phyloP scores from a whole-genome alignment of 2,797 vertebrate species.

The Takifugu rubripes region DNA sequence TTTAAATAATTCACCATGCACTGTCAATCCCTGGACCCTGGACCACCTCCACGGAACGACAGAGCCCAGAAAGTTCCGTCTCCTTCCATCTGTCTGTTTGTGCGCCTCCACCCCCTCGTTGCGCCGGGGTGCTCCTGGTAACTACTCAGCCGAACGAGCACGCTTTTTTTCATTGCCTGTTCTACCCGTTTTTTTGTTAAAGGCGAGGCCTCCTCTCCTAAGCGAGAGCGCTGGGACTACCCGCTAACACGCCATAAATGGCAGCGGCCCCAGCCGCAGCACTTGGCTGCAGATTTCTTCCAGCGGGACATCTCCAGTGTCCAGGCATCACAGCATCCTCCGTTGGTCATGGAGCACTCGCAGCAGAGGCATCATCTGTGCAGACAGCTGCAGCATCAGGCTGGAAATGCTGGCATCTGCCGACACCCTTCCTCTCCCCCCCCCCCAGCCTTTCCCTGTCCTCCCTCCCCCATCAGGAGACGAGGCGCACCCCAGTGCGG shows the following conservation, averaged over 20 bases:
- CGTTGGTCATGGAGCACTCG: slow-evolving; percentile 38
- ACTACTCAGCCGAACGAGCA: slow-evolving; percentile 32
- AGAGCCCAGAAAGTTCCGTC: slow-evolving; percentile 45
- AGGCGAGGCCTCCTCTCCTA: slow-evolving; percentile 13
- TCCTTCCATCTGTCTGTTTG: slow-evolving; percentile 64
- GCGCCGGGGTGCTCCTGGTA: slow-evolving; percentile 26
- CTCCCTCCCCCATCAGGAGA: slow-evolving; percentile 20
- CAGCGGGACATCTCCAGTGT: slow-evolving; percentile 25
- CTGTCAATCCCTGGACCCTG: slow-evolving; percentile 61
- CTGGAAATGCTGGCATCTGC: slow-evolving; percentile 71
- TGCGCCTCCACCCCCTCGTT: slow-evolving; percentile 30
- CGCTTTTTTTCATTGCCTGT: not conserved
- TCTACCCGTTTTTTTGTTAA: slow-evolving; percentile 3
- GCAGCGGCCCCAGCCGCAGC: slow-evolving; percentile 1
- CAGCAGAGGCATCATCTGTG: slow-evolving; percentile 68
- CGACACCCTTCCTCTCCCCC: slow-evolving; percentile 10
- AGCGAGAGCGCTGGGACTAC: not conserved
- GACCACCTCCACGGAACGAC: slow-evolving; percentile 59
- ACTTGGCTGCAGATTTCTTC: slow-evolving; percentile 34
- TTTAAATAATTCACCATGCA: slow-evolving; percentile 86
- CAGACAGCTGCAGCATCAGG: slow-evolving; percentile 70
- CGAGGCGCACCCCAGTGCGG: slow-evolving; percentile 17
- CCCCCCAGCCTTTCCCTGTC: not conserved
- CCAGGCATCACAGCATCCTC: slow-evolving; percentile 45
- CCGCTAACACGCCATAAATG: slow-evolving; percentile 22